Base-by-base conservation (phyloP, 2,113 vertebrate genomes). In the Grallaria varia region DNA sequence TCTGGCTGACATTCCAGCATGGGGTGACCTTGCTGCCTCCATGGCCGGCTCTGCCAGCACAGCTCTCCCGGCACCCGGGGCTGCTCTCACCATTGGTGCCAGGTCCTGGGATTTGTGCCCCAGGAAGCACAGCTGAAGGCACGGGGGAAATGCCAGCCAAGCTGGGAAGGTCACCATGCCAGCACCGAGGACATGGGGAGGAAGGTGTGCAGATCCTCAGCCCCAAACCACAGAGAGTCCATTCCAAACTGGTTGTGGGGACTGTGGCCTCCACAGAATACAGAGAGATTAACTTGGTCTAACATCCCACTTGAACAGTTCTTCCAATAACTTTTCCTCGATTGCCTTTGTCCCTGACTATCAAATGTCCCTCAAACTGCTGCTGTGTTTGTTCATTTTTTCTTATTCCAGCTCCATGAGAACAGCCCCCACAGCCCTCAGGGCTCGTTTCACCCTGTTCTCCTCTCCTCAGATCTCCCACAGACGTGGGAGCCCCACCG, bases 1-100 rank as follows among this genome's bases (percentile, higher is more conserved):
- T 3, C 19, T 7, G 0, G 0, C 45, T 23, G 63, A 21, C 3
- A 0, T 21, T 4, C 14, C n/a, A 10, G 76, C 37, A 5, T 0
- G 22, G 42, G 47, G 12, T 50, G 74, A 24, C 2, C 19, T 1
- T 1, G 27, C 63, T 5, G 23, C 44, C 80, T 10, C 47, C 7
- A 0, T 37, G 22, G 28, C 24, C 33, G 1, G 44, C 52, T 6
- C 31, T 2, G 35, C 1, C 1, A 2, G 37, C 4, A 11, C n/a
- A 3, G 44, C 59, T 40, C 42, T 58, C 31, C 56, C 0, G 0
- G 13, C 40, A 14, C 30, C 56, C 7, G 0, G 49, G 4, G 35
- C 30, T 9, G 77, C 12, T 7, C 67, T 2, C 52, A 24, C 27
- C 47, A 9, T 0, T 56, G 27, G 37, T 67, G 23, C 60, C n/a